phyloP scores from a whole-genome alignment of 2,797 vertebrate genomes.

The Anisognathus igniventris region DNA sequence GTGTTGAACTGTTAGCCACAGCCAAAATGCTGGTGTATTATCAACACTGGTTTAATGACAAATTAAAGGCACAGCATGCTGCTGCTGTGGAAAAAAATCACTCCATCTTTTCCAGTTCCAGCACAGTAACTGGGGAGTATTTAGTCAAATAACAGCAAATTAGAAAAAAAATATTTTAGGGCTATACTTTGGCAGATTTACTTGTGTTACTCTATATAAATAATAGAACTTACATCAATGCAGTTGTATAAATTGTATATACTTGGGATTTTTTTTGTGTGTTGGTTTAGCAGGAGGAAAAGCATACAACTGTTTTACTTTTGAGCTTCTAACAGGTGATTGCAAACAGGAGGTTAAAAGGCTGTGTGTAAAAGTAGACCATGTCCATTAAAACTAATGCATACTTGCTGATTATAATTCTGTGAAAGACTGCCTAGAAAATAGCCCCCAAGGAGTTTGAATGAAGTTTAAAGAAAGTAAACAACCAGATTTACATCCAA shows the following conservation, averaged over 20 bases:
- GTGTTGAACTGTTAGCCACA: background rate
- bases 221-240: fast-evolving
- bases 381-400: background rate
- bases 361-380: background rate
- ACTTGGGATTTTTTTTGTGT: background rate
- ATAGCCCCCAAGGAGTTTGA: background rate
- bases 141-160: background rate
- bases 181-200: background rate
- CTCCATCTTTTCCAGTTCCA: background rate
- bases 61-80: background rate
- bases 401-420: background rate
- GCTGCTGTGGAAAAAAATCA: background rate
- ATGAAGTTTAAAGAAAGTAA: background rate
- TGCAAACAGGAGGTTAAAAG: background rate
- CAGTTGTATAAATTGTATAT: background rate
- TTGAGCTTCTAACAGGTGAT: background rate
- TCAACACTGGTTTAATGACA: background rate
- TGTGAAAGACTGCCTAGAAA: background rate
- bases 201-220: background rate
- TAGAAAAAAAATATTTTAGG: background rate
- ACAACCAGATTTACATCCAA: background rate
- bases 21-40: fast-evolving
- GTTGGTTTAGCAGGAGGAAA: background rate
- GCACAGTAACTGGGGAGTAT: background rate
- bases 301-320: background rate